phyloP scores from a whole-genome alignment of 2,113 vertebrate species.

The Campylomormyrus numenius region DNA sequence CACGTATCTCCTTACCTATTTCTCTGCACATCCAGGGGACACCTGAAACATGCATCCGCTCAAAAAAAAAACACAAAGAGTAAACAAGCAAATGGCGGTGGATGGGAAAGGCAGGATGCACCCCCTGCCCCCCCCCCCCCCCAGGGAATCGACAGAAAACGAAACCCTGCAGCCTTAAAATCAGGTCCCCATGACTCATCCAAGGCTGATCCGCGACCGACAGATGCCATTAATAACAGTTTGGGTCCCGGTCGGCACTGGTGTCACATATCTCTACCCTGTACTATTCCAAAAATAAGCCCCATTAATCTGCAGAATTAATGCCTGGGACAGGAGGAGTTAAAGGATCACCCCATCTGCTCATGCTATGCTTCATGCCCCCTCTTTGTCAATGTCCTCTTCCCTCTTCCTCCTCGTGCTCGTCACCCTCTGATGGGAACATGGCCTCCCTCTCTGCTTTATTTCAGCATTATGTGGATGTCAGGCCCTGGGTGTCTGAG shows the following conservation, averaged over 20 bases:
- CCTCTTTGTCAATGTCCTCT: conserved; percentile 31
- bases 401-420: not conserved
- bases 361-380: not conserved
- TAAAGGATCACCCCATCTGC: conserved; percentile 26
- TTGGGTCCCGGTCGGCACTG: conserved; percentile 39
- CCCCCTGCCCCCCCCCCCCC: not conserved
- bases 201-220: conserved; percentile 40
- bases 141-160: conserved; percentile 29
- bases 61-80: not conserved
- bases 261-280: conserved; percentile 41
- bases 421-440: not conserved
- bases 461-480: not conserved
- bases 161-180: conserved; percentile 24
- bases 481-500: not conserved
- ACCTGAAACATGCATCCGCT: not conserved
- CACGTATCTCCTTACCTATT: not conserved
- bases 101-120: not conserved
- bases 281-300: conserved; percentile 55
- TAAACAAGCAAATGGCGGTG: not conserved
- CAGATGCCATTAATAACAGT: conserved; percentile 61
- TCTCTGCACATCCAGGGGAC: not conserved
- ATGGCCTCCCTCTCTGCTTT: not conserved
- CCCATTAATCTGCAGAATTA: conserved; percentile 45
- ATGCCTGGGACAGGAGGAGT: conserved; percentile 39
- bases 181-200: conserved; percentile 46